Base-by-base conservation (phyloP, 2,113 vertebrate genomes). In the Vimba vimba region DNA sequence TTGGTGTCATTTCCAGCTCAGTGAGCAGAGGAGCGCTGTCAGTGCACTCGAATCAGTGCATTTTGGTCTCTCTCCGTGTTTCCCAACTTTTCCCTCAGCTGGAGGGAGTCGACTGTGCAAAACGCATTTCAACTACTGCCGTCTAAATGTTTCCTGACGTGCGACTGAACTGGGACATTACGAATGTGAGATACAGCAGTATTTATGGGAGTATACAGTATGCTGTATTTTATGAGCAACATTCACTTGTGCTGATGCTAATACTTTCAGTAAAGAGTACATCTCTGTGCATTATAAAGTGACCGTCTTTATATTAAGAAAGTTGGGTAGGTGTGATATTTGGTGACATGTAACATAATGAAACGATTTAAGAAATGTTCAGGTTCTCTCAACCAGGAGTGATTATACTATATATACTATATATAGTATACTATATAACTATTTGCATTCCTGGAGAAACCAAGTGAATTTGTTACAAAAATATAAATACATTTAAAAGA, bases 401-500 rank as follows among this genome's bases (percentile, higher is more conserved):
- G 80, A 74, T 74, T 59, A 59, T 33, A 33, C 33, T 33, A 33
- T 33, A 33, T 33, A 33, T 33, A 33, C 3, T 33, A 33, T 33
- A 33, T 33, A 33, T 0, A 33, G 2, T 33, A 33, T 3, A 33
- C 30, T 33, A 33, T 33, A 33, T 33, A 69, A 68, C 17, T 19
- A 47, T 25, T 1, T 17, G 43, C n/a, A 74, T 30, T 74, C 17
- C 39, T 21, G 19, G 79, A 82, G 57, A 71, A n/a, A 80, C 57
- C n/a, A 47, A 66, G 33, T 74, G 4, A 64, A 62, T 23, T 12
- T 8, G 21, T 10, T 57, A n/a, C n/a, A 79, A 74, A 57, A 64
- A 77, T 85, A 71, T 87, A 52, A 55, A 87, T 74, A 75, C 76
- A 33, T 36, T 74, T 71, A 52, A 52, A 62, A 43, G 12, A n/a